Evolutionary conservation across 2,113 vertebrate genomes (phyloP).

Genomic region (Xiphophorus hellerii): DNA sequence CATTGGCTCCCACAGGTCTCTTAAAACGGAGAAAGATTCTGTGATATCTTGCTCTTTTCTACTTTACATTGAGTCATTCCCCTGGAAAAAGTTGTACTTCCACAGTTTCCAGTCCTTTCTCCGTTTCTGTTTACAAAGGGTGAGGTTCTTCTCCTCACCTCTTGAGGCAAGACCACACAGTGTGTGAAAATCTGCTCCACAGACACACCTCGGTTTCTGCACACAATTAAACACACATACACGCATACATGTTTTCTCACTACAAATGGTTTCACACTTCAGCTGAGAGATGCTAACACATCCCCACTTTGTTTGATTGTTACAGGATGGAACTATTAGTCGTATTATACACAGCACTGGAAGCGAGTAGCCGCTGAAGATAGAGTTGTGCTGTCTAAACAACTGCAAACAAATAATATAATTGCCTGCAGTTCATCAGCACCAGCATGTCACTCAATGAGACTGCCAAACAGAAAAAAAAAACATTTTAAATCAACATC

Average conservation of each 20-base stretch:
- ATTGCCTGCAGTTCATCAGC: neutral
- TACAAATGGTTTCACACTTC: slow-evolving; percentile 53
- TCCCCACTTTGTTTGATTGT: neutral
- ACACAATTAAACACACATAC: slow-evolving; percentile 49
- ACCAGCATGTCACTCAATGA: neutral
- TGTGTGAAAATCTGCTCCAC: slow-evolving; percentile 69
- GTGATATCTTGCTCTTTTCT: slow-evolving; percentile 13
- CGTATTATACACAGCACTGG: slow-evolving; percentile 5
- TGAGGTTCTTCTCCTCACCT: slow-evolving; percentile 77
- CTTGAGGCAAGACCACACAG: slow-evolving; percentile 81
- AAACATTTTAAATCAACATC: neutral
- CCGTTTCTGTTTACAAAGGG: slow-evolving; percentile 82
- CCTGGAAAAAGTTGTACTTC: slow-evolving; percentile 67
- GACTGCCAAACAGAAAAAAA: neutral
- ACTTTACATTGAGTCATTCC: slow-evolving; percentile 69
- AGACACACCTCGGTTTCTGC: slow-evolving; percentile 76
- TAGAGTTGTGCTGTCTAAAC: slow-evolving; percentile 24
- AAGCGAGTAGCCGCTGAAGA: slow-evolving; percentile 3
- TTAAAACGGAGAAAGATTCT: slow-evolving; percentile 21
- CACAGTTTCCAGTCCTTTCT: slow-evolving; percentile 57
- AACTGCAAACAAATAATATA: neutral
- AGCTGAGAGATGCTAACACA: slow-evolving; percentile 28
- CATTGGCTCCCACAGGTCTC: slow-evolving; percentile 55
- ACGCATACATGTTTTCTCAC: slow-evolving; percentile 43
- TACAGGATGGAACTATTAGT: slow-evolving; percentile 5